Base-by-base conservation (phyloP, 2,888 invertebrate species). In the Idaea dimidiata region DNA sequence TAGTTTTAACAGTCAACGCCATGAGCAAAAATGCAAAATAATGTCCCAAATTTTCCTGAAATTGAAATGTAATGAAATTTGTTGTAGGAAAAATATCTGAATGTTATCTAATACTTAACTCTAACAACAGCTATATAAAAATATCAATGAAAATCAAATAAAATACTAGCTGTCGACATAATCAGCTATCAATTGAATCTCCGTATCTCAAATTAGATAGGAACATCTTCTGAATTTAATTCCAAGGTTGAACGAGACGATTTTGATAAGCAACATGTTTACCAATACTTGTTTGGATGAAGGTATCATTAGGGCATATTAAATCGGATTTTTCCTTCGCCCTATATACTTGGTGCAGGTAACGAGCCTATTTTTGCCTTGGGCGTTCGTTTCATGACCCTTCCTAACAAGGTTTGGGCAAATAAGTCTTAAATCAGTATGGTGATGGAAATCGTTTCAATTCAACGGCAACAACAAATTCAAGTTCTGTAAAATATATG, bases 401-500 rank as follows among this genome's bases (percentile, higher is more conserved):
- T 72, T 66, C 71, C 74, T 83, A 83, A 85, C 82, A 81, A 82
- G 81, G 80, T 84, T 81, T 80, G 68, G 70, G 74, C 76, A 83
- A 83, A 83, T 80, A 84, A 81, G 78, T 75, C 76, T 76, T 76
- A 75, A 83, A 84, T 82, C 81, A 82, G 77, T 76, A 78, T 72
- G 72, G 73, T 74, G 77, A 73, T 77, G 76, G 43, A 74, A 73
- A 75, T 68, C 61, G 65, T 72, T 67, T 69, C 65, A 72, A 71
- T 60, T 67, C 18, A 56, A n/a, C 56, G 8, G 14, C 0, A 43
- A 8, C 43, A 10, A 10, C 43, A 1, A 43, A 43, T 2, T 43
- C 10, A 10, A 8, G 43, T 43, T 43, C 43, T 43, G 14, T 33
- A 5, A 24, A 5, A 24, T 24, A 24, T 33, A 43, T 6, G 43